Evolutionary conservation across 1,140 invertebrate genomes (phyloP).

Genomic region (Philaenus spumarius): DNA sequence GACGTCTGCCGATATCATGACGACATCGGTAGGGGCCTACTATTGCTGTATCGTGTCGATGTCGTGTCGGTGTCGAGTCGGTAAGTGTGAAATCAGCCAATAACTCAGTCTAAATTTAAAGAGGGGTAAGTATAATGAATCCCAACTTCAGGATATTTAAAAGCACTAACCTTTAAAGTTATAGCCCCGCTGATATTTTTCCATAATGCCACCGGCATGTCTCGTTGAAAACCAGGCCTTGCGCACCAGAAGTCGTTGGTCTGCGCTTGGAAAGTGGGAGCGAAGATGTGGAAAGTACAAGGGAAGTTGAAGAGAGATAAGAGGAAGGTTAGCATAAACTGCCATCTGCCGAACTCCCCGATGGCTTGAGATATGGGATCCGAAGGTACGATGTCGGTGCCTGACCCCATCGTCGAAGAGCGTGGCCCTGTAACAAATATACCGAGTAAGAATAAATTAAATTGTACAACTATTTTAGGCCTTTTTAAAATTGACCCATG

Average conservation of each 20-base stretch:
- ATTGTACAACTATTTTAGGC: no score
- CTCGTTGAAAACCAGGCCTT: background rate
- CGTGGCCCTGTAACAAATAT: no score
- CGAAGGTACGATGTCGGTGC: background rate
- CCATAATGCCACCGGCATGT: constrained; percentile 40
- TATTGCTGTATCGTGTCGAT: no score
- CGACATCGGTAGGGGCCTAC: no score
- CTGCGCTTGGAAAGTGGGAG: constrained; percentile 58
- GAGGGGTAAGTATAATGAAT: no score
- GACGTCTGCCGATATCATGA: no score
- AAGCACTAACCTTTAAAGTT: background rate
- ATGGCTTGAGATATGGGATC: constrained; percentile 35
- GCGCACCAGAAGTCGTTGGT: constrained; percentile 50
- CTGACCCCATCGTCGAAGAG: background rate
- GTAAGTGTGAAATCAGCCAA: no score
- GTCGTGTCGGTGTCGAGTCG: no score
- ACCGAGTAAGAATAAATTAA: no score
- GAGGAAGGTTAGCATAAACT: constrained; percentile 53
- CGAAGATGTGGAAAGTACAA: constrained; percentile 58
- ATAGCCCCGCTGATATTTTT: constrained; percentile 50
- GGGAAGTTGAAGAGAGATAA: constrained; percentile 58
- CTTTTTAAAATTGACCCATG: no score
- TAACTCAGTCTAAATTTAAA: no score
- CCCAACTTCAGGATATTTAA: no score
- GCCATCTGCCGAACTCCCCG: constrained; percentile 52